phyloP scores from a whole-genome alignment of 2,888 invertebrate genomes.

The Tiphia femorata region DNA sequence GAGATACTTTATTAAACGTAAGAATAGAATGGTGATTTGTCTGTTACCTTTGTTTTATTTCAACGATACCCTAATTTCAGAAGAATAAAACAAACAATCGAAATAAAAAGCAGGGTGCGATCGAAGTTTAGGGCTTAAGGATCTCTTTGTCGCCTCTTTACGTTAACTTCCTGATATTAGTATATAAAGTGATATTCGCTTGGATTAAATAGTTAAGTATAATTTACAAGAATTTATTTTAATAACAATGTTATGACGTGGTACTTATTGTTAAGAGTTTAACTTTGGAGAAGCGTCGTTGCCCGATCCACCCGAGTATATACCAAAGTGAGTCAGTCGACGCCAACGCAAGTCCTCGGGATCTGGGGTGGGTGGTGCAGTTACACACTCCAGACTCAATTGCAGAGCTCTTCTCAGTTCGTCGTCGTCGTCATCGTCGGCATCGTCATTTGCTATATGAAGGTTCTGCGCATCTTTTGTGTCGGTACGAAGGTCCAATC shows the following conservation, averaged over 20 bases:
- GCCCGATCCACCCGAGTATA: constrained; percentile 49
- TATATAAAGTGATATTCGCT: constrained; percentile 46
- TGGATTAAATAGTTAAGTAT: constrained; percentile 36
- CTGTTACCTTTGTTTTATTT: too few species aligned
- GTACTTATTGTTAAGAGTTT: constrained; percentile 60
- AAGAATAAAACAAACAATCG: too few species aligned
- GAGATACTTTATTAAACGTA: too few species aligned
- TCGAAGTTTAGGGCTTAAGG: too few species aligned
- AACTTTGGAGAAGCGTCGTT: constrained; percentile 59
- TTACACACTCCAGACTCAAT: constrained; percentile 69
- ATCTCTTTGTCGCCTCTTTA: too few species aligned
- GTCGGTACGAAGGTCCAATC: constrained; percentile 43
- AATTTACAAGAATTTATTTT: constrained; percentile 48
- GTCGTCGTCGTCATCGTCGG: constrained; percentile 63
- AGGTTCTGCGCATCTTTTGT: not conserved
- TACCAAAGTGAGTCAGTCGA: constrained; percentile 54
- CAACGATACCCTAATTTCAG: too few species aligned
- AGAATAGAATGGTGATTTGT: too few species aligned
- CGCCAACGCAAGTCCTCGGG: constrained; percentile 62
- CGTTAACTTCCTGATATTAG: constrained; percentile 35
- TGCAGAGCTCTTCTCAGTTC: constrained; percentile 71
- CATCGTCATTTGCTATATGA: constrained; percentile 25
- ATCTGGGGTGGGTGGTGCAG: constrained; percentile 63
- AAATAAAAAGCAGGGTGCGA: too few species aligned
- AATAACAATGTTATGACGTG: constrained; percentile 18